Evolutionary conservation across 53 echinoderm and acorn worm genomes (phyloP).

Genomic region (Antedon mediterranea): DNA sequence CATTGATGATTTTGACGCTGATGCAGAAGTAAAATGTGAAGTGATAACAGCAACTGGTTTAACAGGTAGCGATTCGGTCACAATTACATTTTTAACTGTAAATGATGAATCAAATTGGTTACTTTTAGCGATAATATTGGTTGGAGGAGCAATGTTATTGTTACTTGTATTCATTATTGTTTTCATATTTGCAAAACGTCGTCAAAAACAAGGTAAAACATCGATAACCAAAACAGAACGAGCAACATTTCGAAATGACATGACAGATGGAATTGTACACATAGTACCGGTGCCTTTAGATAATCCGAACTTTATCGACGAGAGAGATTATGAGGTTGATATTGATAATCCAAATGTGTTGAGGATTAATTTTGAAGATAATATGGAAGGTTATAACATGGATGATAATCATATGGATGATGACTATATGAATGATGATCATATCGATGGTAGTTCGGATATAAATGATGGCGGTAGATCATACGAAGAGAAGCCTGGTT

Average conservation of each 20-base stretch:
- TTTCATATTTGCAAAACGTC: neutral
- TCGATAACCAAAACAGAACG: neutral
- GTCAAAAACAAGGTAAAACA: neutral
- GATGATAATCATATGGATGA: neutral
- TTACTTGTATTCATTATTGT: neutral
- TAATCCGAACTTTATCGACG: neutral
- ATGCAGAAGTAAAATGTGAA: neutral
- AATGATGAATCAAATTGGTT: neutral
- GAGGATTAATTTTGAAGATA: too few relatives aligned
- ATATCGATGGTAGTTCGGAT: too few relatives aligned
- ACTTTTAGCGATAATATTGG: neutral
- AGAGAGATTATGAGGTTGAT: too few relatives aligned
- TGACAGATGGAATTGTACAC: neutral
- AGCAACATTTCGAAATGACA: neutral
- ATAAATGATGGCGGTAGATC: neutral
- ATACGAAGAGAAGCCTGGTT: neutral
- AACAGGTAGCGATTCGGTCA: neutral
- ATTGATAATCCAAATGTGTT: too few relatives aligned
- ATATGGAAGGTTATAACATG: too few relatives aligned
- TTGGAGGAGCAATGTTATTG: neutral
- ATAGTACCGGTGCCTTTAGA: neutral
- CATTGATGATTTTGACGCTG: neutral
- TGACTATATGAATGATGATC: neutral
- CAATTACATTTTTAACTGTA: neutral
- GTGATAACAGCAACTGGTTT: neutral